These are phyloP conservation scores for Scaptomyza pallida DNA, from an alignment of 1,140 invertebrate species.

Conservation along the genomic window DNA sequence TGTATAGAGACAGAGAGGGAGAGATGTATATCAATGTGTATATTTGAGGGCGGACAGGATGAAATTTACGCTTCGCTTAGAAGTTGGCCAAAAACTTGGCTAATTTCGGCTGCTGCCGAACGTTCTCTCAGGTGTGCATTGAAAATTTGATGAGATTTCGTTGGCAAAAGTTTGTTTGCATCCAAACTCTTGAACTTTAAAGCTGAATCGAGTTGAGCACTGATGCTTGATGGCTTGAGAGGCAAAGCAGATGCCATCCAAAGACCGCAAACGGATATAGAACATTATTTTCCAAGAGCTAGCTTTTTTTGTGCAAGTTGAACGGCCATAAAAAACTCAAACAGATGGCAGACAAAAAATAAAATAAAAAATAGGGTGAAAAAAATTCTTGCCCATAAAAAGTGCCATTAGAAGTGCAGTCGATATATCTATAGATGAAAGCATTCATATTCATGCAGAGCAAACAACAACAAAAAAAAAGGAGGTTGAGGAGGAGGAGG, in stretches of 20 bases:
- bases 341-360: conserved; percentile 16
- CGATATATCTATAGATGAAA: not conserved
- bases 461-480: conserved; percentile 17
- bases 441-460: conserved; percentile 48
- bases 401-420: conserved; percentile 15
- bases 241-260: not conserved
- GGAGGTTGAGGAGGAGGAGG: too few relatives aligned
- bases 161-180: conserved; percentile 28
- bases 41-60: conserved; percentile 16
- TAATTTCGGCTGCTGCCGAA: conserved; percentile 54
- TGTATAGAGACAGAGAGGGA: not conserved
- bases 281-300: conserved; percentile 16
- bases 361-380: not conserved
- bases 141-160: conserved; percentile 78
- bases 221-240: not conserved
- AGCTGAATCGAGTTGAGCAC: conserved; percentile 20
- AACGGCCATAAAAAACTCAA: conserved; percentile 15
- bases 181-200: conserved; percentile 40
- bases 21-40: conserved; percentile 58
- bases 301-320: conserved; percentile 1
- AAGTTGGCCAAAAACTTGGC: conserved; percentile 56
- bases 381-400: not conserved
- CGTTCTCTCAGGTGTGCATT: conserved; percentile 55
- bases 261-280: conserved; percentile 27
- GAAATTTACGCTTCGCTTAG: conserved; percentile 55